phyloP scores from a whole-genome alignment of 2,888 invertebrate species.

The Chrysotoxum bicinctum region DNA sequence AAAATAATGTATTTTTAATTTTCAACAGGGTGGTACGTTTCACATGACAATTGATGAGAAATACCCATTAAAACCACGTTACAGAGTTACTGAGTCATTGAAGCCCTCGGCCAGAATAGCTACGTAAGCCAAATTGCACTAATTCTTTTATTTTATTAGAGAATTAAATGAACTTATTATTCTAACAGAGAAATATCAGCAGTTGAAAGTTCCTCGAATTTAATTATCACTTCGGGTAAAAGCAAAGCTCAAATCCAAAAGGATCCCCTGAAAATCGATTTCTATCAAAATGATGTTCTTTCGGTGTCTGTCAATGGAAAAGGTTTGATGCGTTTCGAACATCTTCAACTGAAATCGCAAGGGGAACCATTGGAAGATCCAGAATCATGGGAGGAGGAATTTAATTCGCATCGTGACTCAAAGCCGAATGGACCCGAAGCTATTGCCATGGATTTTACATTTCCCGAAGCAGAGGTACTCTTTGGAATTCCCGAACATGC shows the following conservation, averaged over 20 bases:
- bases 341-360: conserved; percentile 87
- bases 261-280: conserved; percentile 92
- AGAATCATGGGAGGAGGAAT: conserved; percentile 96
- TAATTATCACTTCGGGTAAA: conserved; percentile 84
- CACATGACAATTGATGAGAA: conserved; percentile 93
- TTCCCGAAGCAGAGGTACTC: conserved; percentile 94
- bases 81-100: conserved; percentile 89
- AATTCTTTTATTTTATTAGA: neutral
- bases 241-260: conserved; percentile 87
- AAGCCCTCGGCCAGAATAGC: conserved; percentile 88
- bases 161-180: neutral
- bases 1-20: neutral
- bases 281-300: conserved; percentile 87
- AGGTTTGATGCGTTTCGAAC: conserved; percentile 96
- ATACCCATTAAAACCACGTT: conserved; percentile 89
- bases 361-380: conserved; percentile 84
- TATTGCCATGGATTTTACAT: conserved; percentile 95
- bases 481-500: conserved; percentile 99
- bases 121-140: conserved; percentile 82
- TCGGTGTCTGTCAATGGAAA: conserved; percentile 92
- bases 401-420: conserved; percentile 95
- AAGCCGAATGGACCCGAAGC: conserved; percentile 98
- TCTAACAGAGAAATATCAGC: conserved; percentile 82
- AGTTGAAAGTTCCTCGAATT: conserved; percentile 83
- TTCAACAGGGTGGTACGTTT: conserved; percentile 87